A percentile compares a stretch with the other conserved stretches of the same genome.
phyloP scores from a whole-genome alignment of 2,797 vertebrate species.

The Sarcophilus harrisii region DNA sequence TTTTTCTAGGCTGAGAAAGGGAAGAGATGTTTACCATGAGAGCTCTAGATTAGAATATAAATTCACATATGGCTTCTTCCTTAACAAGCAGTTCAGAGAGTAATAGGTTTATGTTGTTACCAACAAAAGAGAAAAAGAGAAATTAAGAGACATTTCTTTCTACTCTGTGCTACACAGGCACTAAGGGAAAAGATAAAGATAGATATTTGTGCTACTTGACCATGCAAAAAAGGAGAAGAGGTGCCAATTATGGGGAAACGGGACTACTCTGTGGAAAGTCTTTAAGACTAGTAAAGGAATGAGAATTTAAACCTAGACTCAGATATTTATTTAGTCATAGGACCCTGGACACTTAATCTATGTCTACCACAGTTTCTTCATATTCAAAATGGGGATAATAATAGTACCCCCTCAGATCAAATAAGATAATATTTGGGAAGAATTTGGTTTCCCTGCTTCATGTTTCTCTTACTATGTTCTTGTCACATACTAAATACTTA shows the following conservation, averaged over 20 bases:
- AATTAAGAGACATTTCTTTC: background rate
- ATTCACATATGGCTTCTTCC: background rate
- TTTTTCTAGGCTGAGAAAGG: background rate
- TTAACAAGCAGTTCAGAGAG: background rate
- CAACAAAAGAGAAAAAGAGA: background rate
- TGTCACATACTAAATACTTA: background rate
- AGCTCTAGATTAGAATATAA: background rate
- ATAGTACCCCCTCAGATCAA: background rate
- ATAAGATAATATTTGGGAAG: background rate
- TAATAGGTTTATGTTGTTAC: too few species aligned
- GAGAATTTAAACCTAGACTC: background rate
- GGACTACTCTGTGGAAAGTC: background rate
- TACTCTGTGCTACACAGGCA: background rate
- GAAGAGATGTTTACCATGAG: background rate
- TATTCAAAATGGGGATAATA: background rate
- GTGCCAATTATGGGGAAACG: background rate
- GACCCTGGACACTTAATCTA: background rate
- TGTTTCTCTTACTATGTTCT: background rate
- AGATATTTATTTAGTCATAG: background rate
- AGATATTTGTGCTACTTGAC: background rate
- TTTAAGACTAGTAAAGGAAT: background rate
- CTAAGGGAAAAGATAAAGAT: background rate
- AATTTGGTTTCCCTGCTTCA: background rate
- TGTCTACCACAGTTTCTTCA: background rate
- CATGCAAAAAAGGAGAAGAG: background rate